Conservation (phyloP, 2,797 vertebrate species). For the Amblyopsis hoosieri region DNA sequence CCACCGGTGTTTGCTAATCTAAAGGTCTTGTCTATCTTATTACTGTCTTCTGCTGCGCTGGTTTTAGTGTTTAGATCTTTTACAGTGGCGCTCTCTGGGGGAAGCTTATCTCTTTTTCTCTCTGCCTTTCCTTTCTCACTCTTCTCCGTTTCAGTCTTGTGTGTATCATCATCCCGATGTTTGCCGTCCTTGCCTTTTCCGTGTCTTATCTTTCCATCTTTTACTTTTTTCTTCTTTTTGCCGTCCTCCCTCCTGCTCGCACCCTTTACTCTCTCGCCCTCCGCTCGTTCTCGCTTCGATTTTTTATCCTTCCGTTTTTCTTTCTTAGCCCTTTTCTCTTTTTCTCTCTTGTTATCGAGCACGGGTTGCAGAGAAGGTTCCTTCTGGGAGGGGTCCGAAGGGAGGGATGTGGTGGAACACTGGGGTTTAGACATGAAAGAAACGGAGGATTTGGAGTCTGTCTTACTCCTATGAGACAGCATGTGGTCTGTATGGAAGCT, state of each 20-base stretch:
- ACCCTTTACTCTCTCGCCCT: slow-evolving; percentile 41
- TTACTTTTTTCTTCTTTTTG: slow-evolving; percentile 68
- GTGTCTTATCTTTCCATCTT: slow-evolving; percentile 60
- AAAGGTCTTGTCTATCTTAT: slow-evolving; percentile 46
- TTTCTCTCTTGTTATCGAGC: slow-evolving; percentile 27
- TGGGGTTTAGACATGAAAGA: slow-evolving; percentile 53
- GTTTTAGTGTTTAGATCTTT: slow-evolving; percentile 48
- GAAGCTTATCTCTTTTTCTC: slow-evolving; percentile 57
- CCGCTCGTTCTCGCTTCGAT: slow-evolving; percentile 51
- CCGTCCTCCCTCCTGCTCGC: slow-evolving; percentile 49
- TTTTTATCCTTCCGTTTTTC: slow-evolving; percentile 67
- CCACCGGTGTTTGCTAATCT: slow-evolving; percentile 40
- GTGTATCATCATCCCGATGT: slow-evolving; percentile 38
- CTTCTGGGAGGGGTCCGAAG: slow-evolving; percentile 42
- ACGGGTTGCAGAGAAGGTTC: slow-evolving; percentile 33
- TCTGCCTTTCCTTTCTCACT: slow-evolving; percentile 54
- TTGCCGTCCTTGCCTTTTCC: slow-evolving; percentile 55
- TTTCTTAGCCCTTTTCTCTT: slow-evolving; percentile 67
- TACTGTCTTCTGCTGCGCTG: slow-evolving; percentile 37
- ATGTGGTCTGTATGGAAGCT: slow-evolving; percentile 48
- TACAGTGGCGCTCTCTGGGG: slow-evolving; percentile 51
- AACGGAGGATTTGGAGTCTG: slow-evolving; percentile 52
- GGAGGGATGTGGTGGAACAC: slow-evolving; percentile 40
- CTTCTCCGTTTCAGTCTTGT: slow-evolving; percentile 50
- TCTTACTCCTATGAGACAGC: slow-evolving; percentile 43